These are phyloP conservation scores for Aphis gossypii DNA, from an alignment of 1,140 invertebrate species.

Conservation along the genomic window DNA sequence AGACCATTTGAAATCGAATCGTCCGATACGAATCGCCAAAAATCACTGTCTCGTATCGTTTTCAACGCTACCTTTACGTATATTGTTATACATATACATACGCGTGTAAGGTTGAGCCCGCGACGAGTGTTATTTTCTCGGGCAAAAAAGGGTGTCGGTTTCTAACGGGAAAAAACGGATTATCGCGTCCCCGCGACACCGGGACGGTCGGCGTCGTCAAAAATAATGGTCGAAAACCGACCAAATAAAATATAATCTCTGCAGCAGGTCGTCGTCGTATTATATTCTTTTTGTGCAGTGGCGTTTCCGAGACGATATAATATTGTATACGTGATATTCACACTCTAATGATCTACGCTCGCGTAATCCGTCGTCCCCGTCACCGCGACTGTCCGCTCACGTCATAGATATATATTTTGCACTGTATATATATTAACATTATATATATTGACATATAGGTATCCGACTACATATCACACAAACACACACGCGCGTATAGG, in stretches of 20 bases:
- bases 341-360: conserved; percentile 33
- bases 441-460: background rate
- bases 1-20: background rate
- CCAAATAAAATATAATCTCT: conserved; percentile 10
- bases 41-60: background rate
- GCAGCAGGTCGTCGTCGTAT: background rate
- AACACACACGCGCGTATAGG: no score
- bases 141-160: background rate
- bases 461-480: background rate
- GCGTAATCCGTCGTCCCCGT: background rate
- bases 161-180: conserved; percentile 1
- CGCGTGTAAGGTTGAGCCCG: background rate
- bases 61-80: background rate
- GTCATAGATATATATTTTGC: background rate
- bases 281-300: background rate
- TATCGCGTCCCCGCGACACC: background rate
- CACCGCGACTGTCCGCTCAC: background rate
- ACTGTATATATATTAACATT: background rate
- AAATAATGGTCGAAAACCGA: conserved; percentile 36
- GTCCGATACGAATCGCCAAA: background rate
- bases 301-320: background rate
- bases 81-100: background rate
- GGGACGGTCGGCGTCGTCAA: background rate
- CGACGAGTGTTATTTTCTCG: background rate
- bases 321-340: conserved; percentile 15